Evolutionary conservation across 2,113 vertebrate species (phyloP).

Genomic region (Muscicapa adusta): DNA sequence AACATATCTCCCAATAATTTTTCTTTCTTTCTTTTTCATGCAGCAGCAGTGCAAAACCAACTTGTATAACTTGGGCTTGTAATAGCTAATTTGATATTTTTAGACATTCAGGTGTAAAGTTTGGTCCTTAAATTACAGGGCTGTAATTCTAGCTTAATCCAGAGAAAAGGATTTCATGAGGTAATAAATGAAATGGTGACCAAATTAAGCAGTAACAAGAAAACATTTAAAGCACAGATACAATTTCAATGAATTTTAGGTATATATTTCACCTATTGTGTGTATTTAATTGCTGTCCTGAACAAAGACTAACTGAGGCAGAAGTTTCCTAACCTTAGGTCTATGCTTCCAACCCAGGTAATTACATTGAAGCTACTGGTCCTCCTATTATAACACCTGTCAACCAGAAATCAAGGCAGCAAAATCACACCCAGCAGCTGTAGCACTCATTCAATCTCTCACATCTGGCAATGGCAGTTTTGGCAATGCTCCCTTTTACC

Average conservation of each 20-base stretch:
- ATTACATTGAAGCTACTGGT: accelerated
- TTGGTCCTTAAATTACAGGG: not conserved
- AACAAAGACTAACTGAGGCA: not conserved
- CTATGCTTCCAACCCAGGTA: not conserved
- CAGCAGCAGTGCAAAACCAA: not conserved
- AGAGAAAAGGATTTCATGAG: not conserved
- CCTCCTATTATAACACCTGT: not conserved
- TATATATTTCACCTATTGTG: not conserved
- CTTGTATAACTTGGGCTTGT: not conserved
- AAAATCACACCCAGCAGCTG: not conserved
- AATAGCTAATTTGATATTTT: not conserved
- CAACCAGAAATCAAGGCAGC: not conserved
- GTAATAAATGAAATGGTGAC: not conserved
- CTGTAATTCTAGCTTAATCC: not conserved
- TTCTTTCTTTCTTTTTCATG: not conserved
- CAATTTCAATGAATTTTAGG: not conserved
- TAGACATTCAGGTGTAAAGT: not conserved
- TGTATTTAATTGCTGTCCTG: not conserved
- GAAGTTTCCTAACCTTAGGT: not conserved
- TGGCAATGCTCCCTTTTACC: not conserved
- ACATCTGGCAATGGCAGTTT: not conserved
- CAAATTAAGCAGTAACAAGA: not conserved
- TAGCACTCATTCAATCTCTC: not conserved
- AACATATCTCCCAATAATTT: not conserved
- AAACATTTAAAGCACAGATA: not conserved